A percentile compares a stretch with the other conserved stretches of the same genome.
Evolutionary conservation across 2,888 invertebrate species (phyloP).

Genomic region (Druceiella hillmani): DNA sequence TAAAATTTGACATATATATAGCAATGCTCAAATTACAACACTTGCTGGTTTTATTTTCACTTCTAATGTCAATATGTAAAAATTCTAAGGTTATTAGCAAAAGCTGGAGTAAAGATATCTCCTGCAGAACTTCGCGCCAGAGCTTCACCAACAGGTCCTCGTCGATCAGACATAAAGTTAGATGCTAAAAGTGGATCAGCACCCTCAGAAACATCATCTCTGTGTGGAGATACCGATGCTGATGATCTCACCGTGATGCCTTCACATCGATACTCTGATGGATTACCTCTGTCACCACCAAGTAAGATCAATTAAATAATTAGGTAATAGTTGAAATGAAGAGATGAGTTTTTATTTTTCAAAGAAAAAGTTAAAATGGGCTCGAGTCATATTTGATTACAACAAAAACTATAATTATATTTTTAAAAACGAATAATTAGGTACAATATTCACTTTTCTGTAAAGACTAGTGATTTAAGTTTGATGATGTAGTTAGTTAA

Average conservation of each 20-base stretch:
- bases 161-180: conserved; percentile 69
- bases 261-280: conserved; percentile 46
- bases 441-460: too few species aligned
- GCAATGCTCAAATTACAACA: too few species aligned
- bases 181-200: conserved; percentile 70
- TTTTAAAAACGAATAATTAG: too few species aligned
- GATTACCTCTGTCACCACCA: conserved; percentile 56
- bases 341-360: too few species aligned
- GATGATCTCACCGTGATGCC: conserved; percentile 71
- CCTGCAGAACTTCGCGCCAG: conserved; percentile 78
- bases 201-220: conserved; percentile 66
- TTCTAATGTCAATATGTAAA: background rate
- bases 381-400: too few species aligned
- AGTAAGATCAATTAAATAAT: conserved; percentile 51
- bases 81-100: conserved; percentile 67
- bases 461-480: too few species aligned
- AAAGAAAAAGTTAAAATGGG: too few species aligned
- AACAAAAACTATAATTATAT: too few species aligned
- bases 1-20: too few species aligned
- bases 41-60: too few species aligned
- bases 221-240: conserved; percentile 76
- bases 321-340: too few species aligned
- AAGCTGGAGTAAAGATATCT: conserved; percentile 83
- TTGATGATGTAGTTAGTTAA: too few species aligned
- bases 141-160: conserved; percentile 80